phyloP scores from a whole-genome alignment of 2,888 invertebrate species.

The Limnephilus lunatus region DNA sequence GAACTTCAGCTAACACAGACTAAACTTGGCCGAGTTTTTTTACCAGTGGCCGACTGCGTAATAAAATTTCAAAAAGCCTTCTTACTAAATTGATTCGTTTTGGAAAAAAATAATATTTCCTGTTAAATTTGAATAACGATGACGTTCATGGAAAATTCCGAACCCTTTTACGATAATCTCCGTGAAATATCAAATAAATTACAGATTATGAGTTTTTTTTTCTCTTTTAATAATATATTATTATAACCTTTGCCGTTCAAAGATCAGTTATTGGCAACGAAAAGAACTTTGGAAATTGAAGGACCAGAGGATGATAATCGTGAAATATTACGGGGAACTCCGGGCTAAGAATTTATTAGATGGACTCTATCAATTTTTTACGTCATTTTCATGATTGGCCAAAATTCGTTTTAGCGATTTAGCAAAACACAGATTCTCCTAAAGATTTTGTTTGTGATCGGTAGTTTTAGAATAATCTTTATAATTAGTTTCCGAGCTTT shows the following conservation, averaged over 20 bases:
- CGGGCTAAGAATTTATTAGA: not conserved
- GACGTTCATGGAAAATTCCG: not conserved
- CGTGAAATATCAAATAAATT: constrained; percentile 22
- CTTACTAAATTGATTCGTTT: not conserved
- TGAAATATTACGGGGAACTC: not conserved
- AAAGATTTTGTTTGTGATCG: too few species aligned
- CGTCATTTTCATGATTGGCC: too few species aligned
- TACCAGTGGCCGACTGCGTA: not conserved
- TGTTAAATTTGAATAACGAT: not conserved
- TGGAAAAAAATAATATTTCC: not conserved
- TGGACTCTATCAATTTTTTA: not conserved
- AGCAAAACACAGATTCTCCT: too few species aligned
- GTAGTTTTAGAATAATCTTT: too few species aligned
- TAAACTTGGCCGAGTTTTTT: not conserved
- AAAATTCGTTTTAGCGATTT: too few species aligned
- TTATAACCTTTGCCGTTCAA: constrained; percentile 11
- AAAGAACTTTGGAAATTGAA: not conserved
- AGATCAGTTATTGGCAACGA: not conserved
- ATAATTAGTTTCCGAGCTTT: too few species aligned
- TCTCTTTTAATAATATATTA: not conserved
- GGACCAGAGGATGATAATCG: not conserved
- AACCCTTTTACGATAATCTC: constrained; percentile 33
- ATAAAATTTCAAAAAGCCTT: not conserved
- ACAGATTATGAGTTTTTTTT: constrained; percentile 2
- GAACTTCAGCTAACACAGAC: too few species aligned